Conservation (phyloP, 2,113 vertebrate genomes). For the Lichenostomus cassidix region DNA sequence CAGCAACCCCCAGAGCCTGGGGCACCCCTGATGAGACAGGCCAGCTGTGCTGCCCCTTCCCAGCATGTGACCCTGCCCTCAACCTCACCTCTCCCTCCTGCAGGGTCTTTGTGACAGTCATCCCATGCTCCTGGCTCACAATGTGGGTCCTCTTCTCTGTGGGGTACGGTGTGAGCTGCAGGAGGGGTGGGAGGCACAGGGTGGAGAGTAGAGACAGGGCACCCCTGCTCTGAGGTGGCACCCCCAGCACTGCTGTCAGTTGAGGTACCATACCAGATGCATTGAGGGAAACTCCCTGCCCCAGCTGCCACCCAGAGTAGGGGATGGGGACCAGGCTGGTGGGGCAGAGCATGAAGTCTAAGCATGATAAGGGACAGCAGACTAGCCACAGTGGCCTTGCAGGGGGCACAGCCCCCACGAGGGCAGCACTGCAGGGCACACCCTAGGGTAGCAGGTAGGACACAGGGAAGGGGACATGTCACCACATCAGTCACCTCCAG, state of each 20-base stretch:
- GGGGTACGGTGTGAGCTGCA: slow-evolving; percentile 73
- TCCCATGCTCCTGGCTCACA: slow-evolving; percentile 64
- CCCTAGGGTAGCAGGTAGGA: background rate
- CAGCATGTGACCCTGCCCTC: background rate
- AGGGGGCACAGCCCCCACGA: background rate
- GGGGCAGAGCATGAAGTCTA: background rate
- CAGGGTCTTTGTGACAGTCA: slow-evolving; percentile 75
- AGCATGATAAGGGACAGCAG: background rate
- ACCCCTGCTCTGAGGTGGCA: background rate
- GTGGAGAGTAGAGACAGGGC: background rate
- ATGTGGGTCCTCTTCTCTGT: slow-evolving; percentile 77
- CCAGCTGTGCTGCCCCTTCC: background rate
- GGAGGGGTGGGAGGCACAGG: background rate
- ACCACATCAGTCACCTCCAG: background rate
- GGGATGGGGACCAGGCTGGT: background rate
- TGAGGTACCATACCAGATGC: too few relatives aligned
- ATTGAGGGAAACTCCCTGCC: background rate
- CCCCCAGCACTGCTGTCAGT: background rate
- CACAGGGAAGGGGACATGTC: background rate
- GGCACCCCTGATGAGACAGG: background rate
- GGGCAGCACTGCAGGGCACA: background rate
- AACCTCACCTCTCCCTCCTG: slow-evolving; percentile 81
- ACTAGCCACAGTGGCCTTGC: background rate
- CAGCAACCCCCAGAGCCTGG: background rate
- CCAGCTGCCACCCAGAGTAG: background rate